phyloP scores from a whole-genome alignment of 2,888 invertebrate genomes.

The Arge pagana region DNA sequence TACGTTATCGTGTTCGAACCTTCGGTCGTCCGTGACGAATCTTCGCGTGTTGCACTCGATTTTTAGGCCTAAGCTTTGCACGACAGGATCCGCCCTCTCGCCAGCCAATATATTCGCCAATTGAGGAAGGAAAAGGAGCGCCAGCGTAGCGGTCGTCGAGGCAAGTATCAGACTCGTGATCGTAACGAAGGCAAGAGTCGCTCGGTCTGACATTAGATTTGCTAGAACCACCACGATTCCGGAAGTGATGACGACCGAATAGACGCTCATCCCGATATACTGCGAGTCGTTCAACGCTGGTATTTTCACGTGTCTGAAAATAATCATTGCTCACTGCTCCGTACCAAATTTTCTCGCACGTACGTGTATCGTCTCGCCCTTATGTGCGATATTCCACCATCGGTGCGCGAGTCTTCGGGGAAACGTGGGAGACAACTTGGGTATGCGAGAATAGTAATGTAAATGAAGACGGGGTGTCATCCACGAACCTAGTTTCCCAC shows the following conservation, averaged over 20 bases:
- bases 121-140: constrained; percentile 86
- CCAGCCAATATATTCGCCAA: constrained; percentile 74
- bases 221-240: constrained; percentile 86
- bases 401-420: background rate
- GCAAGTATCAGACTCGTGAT: constrained; percentile 82
- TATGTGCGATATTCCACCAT: background rate
- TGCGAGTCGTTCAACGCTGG: constrained; percentile 91
- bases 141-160: constrained; percentile 84
- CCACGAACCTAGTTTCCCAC: constrained; percentile 81
- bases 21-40: constrained; percentile 81
- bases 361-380: background rate
- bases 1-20: constrained; percentile 43
- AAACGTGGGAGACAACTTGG: background rate
- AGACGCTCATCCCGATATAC: constrained; percentile 91
- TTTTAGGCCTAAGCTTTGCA: constrained; percentile 85
- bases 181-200: constrained; percentile 79
- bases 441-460: background rate
- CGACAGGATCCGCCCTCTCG: constrained; percentile 76
- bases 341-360: background rate
- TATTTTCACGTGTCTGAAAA: constrained; percentile 79
- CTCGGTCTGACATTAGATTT: constrained; percentile 83
- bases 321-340: background rate
- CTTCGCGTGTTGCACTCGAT: constrained; percentile 87
- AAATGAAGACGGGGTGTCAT: too few species aligned
- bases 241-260: constrained; percentile 88